Evolutionary conservation across 1,140 invertebrate species (phyloP), one percentile per base, ranked within the genome.

Genomic region (Drosophila orena): DNA sequence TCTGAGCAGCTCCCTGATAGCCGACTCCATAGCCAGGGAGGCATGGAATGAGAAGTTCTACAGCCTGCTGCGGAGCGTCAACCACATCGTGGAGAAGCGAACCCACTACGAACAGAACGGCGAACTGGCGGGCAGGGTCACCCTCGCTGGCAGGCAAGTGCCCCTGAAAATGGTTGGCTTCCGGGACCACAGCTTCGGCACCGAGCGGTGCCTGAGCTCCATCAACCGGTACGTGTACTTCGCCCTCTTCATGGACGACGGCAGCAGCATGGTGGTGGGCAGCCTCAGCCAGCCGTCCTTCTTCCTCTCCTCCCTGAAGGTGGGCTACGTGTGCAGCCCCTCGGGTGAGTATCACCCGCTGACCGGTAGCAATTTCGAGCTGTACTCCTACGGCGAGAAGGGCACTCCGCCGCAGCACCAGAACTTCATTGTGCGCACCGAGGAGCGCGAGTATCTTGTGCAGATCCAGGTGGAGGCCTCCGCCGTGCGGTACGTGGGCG

Each of bases 201-300:
- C 90, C 2, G 91, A 92, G 34, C 91, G 91, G 11, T 92, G 91
- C 6, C 81, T 91, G 0, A 90, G 88, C 42, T 74, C 84, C n/a
- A 91, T 92, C 44, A 86, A 92, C 66, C 83, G 91, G 5, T 92
- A 92, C 43, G 90, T 92, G 7, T 92, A 92, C 49, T 91, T 91
- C 42, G 90, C 88, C 0, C 38, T 92, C 11, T 72, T 92, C 17
- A 58, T 92, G 40, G 86, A 91, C 4, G 91, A 92, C 38, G 91
- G 91, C 68, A 90, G 78, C 44, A 91, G 75, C 69, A 86, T 92
- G 81, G 71, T 91, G 6, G 75, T 92, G 4, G 91, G 91, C 4
- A 92, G 89, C 65, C 78, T 92, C 24, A 91, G 90, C 12, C 91
- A 92, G 43, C 91, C 91, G 4, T 80, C 81, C 6, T 92, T 91